These are phyloP conservation scores for Tupaia tana DNA, from an alignment of 2,113 vertebrate species.

Conservation along the genomic window DNA sequence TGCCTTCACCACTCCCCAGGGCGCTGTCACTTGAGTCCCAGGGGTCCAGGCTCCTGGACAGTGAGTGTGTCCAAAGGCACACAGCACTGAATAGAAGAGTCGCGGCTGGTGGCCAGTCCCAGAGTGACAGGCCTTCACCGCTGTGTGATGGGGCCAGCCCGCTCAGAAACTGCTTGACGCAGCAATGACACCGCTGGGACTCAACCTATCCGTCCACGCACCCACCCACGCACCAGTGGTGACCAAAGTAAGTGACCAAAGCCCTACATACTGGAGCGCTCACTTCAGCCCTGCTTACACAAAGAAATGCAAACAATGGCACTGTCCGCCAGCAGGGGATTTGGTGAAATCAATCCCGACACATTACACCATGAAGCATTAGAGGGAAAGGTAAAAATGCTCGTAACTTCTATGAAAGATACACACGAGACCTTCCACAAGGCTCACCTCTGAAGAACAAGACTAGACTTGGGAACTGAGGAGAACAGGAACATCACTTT, in stretches of 20 bases:
- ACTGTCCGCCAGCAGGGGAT: background rate
- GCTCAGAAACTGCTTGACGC: background rate
- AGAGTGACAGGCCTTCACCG: background rate
- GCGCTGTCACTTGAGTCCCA: background rate
- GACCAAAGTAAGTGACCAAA: background rate
- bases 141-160: too few species aligned
- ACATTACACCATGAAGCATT: background rate
- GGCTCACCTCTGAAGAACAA: background rate
- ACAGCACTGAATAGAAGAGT: background rate
- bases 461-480: background rate
- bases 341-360: background rate
- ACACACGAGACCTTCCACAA: background rate
- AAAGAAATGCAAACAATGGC: background rate
- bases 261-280: background rate
- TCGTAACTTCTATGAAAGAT: accelerated
- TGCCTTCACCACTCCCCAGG: constrained; percentile 26
- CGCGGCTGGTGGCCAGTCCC: background rate
- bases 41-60: background rate
- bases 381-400: too few species aligned
- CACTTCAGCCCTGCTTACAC: background rate
- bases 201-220: background rate
- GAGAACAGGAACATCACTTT: background rate
- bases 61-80: background rate
- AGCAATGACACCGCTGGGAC: background rate
- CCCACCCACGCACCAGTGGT: too few species aligned